phyloP scores from a whole-genome alignment of 2,797 vertebrate species.

The Podarcis siculus region DNA sequence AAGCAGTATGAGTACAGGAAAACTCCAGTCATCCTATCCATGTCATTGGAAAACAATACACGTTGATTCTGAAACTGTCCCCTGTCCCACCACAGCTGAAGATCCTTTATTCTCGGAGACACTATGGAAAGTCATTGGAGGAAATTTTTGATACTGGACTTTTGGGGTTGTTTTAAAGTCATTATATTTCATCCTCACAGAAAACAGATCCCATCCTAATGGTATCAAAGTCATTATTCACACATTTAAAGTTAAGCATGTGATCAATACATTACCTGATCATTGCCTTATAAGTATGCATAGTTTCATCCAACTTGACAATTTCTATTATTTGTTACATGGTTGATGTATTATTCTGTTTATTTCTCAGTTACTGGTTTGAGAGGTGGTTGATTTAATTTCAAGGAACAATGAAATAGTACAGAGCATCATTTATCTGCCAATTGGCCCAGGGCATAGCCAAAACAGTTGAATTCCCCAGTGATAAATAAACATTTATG shows the following conservation, averaged over 20 bases:
- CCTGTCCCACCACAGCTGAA: background rate
- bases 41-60: background rate
- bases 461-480: background rate
- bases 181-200: background rate
- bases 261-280: background rate
- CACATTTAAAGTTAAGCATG: background rate
- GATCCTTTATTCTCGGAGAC: rapidly evolving
- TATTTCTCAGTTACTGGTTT: constrained; percentile 39
- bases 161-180: background rate
- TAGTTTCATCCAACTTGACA: constrained; percentile 50
- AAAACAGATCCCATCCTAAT: constrained; percentile 11
- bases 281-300: constrained; percentile 12
- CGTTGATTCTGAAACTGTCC: background rate
- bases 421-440: background rate
- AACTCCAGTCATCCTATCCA: background rate
- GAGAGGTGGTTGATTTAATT: constrained; percentile 18
- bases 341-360: constrained; percentile 24
- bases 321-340: constrained; percentile 37
- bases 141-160: background rate
- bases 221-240: background rate
- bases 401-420: background rate
- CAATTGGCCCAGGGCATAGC: background rate
- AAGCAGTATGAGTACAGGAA: rapidly evolving
- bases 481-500: background rate
- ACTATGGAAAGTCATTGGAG: rapidly evolving